These are phyloP conservation scores for Parasteatoda tepidariorum DNA, from an alignment of 1,140 invertebrate species.

Conservation along the genomic window DNA sequence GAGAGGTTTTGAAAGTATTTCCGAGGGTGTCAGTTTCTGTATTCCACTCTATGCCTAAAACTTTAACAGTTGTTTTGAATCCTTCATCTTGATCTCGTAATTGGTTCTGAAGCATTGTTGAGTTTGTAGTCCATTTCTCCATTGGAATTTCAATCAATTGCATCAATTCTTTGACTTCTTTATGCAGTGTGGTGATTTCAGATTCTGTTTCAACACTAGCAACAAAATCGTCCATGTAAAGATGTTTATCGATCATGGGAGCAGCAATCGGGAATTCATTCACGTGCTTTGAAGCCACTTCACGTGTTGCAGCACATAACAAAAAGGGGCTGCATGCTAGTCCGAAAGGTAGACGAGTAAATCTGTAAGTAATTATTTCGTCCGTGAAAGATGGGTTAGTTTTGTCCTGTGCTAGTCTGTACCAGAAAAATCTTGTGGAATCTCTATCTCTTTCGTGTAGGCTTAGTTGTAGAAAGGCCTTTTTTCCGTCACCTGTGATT, in stretches of 20 bases:
- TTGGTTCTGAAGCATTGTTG: not conserved
- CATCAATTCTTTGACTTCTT: not conserved
- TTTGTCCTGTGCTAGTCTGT: not conserved
- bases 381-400: too few relatives aligned
- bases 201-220: too few relatives aligned
- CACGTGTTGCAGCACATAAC: slow-evolving; percentile 19
- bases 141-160: not conserved
- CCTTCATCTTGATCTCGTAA: not conserved
- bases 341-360: slow-evolving; percentile 32
- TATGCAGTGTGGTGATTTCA: not conserved
- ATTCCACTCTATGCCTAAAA: slow-evolving; percentile 4
- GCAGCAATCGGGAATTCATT: slow-evolving; percentile 32
- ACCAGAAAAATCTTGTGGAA: slow-evolving; percentile 44
- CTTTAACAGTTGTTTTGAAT: not conserved
- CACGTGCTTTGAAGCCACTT: not conserved
- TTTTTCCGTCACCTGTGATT: slow-evolving; percentile 15
- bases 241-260: not conserved
- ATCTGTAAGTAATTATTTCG: not conserved
- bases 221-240: slow-evolving; percentile 37
- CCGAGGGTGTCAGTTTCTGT: not conserved
- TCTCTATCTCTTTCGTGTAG: slow-evolving; percentile 34
- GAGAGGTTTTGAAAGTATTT: slow-evolving; percentile 3
- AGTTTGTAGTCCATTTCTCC: not conserved
- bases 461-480: slow-evolving; percentile 32
- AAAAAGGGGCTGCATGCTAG: slow-evolving; percentile 36